Base-by-base conservation (phyloP, 1,140 invertebrate species). In the Aricia agestis region DNA sequence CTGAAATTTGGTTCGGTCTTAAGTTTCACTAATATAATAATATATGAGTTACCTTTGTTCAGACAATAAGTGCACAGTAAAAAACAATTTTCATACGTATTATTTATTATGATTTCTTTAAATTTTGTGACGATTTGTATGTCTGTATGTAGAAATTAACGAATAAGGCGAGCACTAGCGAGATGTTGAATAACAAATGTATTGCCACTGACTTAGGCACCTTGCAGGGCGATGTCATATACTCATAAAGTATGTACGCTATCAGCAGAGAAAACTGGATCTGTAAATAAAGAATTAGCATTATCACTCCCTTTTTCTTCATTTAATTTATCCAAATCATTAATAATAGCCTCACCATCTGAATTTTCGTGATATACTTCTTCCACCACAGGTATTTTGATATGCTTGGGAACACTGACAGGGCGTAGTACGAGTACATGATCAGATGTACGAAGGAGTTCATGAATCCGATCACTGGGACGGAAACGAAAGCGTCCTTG, bases 331-430 rank as follows among this genome's bases (percentile, higher is more conserved):
- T 42, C 7, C 41, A 42, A 42, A 42, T 7, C 41, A 42, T 42
- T 5, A 42, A 25, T 25, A 25, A 25, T 25, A 52, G 71, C 92
- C 93, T 94, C 93, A 98, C 96, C 93, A 98, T 91, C 93, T 98
- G 97, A 72, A 98, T 92, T 32, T 95, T 95, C 4, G 97, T 98
- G 71, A 98, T 93, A 85, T 98, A 96, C 84, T 96, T 97, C 86
- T 98, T 98, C 97, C 97, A 98, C 97, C 97, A 98, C 18, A 98
- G 89, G 83, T 96, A 98, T 81, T 96, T 97, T 81, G 96, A 94
- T 83, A 96, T 96, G 73, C 95, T 93, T 6, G 97, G 97, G 94
- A 98, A 94, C 10, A 97, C 96, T 0, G 97, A 94, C 72, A 98
- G 92, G 92, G 97, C 95, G 86, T 98, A 98, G 84, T 98, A 98